These are phyloP conservation scores for Pammene aurita DNA, from an alignment of 2,888 invertebrate genomes.

Conservation along the genomic window DNA sequence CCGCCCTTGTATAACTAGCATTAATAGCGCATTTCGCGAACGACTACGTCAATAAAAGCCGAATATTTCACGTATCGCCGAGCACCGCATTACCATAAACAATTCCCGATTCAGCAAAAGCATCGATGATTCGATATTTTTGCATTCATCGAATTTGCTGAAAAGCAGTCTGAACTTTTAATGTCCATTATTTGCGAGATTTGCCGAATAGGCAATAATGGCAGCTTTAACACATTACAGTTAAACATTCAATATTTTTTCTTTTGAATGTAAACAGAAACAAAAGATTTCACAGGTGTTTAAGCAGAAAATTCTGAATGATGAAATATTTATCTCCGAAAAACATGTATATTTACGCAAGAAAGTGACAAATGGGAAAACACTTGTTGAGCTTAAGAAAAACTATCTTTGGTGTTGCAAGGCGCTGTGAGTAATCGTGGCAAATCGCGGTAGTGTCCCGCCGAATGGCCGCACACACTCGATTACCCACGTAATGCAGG, in stretches of 20 bases:
- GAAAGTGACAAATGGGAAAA: constrained; percentile 34
- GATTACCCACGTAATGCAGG: constrained; percentile 60
- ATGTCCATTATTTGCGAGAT: constrained; percentile 33
- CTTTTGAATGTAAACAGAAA: background rate
- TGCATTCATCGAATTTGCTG: constrained; percentile 49
- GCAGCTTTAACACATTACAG: background rate
- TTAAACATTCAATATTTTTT: background rate
- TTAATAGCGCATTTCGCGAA: constrained; percentile 47
- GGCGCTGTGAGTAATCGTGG: constrained; percentile 48
- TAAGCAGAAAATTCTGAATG: background rate
- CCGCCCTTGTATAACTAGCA: constrained; percentile 41
- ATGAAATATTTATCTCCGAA: constrained; percentile 17
- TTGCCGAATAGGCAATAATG: constrained; percentile 13
- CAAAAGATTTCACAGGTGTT: constrained; percentile 9
- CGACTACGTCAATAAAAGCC: constrained; percentile 41
- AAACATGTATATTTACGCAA: constrained; percentile 38
- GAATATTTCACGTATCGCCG: constrained; percentile 66
- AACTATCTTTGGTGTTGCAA: constrained; percentile 44
- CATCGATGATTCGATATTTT: constrained; percentile 66
- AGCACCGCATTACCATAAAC: constrained; percentile 68
- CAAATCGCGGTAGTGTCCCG: constrained; percentile 52
- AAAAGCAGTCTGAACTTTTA: constrained; percentile 44
- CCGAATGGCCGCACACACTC: constrained; percentile 55
- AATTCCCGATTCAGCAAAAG: constrained; percentile 68
- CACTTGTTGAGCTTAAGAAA: constrained; percentile 47